phyloP scores from a whole-genome alignment of 2,888 invertebrate genomes.

The Athalia cordata region DNA sequence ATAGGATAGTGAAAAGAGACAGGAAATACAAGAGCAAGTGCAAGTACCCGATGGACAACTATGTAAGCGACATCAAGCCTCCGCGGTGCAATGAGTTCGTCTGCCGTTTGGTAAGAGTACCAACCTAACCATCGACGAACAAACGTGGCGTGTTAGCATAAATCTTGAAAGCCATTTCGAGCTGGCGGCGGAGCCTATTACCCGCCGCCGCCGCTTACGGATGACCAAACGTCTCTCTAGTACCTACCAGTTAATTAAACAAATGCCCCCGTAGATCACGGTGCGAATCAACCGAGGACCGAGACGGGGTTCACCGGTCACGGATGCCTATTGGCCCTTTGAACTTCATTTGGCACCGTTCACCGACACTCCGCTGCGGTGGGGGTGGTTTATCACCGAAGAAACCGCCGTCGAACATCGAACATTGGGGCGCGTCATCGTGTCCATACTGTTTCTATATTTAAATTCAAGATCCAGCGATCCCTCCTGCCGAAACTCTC shows the following conservation, averaged over 20 bases:
- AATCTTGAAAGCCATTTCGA: constrained; percentile 73
- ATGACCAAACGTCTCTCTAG: constrained; percentile 51
- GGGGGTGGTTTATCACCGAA: constrained; percentile 54
- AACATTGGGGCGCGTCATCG: constrained; percentile 9
- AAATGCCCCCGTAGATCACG: constrained; percentile 64
- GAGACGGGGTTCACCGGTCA: constrained; percentile 47
- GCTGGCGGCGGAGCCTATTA: constrained; percentile 69
- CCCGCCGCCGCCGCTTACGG: constrained; percentile 47
- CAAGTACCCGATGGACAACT: background rate
- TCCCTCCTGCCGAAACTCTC: constrained; percentile 11
- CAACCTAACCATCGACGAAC: constrained; percentile 55
- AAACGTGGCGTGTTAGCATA: constrained; percentile 73
- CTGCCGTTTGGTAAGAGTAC: constrained; percentile 29
- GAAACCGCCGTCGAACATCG: constrained; percentile 60
- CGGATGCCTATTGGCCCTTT: constrained; percentile 59
- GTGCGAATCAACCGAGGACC: constrained; percentile 55
- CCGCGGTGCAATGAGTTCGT: background rate
- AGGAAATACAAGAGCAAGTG: background rate
- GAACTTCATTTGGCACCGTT: constrained; percentile 63
- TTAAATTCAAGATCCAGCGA: constrained; percentile 59
- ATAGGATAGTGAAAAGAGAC: background rate
- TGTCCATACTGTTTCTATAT: constrained; percentile 57
- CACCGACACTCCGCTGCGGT: constrained; percentile 29
- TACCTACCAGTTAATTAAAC: constrained; percentile 69
- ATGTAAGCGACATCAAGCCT: constrained; percentile 19